Conservation (phyloP, 2,797 vertebrate species). For the Molossus molossus region DNA sequence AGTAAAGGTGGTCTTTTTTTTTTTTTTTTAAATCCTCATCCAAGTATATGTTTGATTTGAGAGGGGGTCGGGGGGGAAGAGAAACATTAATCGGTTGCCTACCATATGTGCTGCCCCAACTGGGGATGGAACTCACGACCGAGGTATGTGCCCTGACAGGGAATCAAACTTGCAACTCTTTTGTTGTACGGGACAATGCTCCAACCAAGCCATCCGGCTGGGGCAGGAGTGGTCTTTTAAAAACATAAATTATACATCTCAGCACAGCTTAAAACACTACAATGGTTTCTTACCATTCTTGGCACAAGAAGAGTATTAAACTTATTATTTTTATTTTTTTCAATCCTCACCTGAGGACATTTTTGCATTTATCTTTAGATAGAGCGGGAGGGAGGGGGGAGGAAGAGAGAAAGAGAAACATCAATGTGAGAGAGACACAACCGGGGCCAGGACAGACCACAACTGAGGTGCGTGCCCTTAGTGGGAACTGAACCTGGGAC, state of each 20-base stretch:
- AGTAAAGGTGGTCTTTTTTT: background rate
- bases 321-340: background rate
- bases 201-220: too few species aligned
- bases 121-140: background rate
- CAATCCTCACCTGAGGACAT: too few species aligned
- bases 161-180: background rate
- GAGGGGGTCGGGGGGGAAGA: background rate
- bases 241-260: background rate
- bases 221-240: background rate
- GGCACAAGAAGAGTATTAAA: slow-evolving; percentile 1
- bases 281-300: background rate
- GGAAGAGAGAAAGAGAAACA: too few species aligned
- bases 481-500: too few species aligned
- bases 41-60: background rate
- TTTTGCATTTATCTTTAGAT: too few species aligned
- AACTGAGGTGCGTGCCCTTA: too few species aligned
- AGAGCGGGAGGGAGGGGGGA: too few species aligned
- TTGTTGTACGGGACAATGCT: background rate
- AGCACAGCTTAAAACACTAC: background rate
- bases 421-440: too few species aligned
- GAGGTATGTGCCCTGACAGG: background rate
- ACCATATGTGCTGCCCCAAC: too few species aligned
- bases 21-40: background rate
- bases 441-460: too few species aligned
- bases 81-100: background rate